phyloP scores from a whole-genome alignment of 1,140 invertebrate species.

The Pogonognathellus flavescens region DNA sequence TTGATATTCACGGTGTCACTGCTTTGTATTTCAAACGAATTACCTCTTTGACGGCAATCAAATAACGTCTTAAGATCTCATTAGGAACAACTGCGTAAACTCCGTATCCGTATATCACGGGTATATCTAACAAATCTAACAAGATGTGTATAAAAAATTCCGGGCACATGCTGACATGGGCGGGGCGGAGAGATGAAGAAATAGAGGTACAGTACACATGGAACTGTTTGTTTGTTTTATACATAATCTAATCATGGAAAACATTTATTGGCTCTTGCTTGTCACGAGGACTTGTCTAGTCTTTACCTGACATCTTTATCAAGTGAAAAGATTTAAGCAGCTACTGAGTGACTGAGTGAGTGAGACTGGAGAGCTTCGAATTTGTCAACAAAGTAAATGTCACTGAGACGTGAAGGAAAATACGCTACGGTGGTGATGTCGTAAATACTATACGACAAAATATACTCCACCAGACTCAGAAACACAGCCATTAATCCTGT shows the following conservation, averaged over 20 bases:
- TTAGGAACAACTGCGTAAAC: no score
- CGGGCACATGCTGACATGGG: no score
- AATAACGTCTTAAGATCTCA: background rate
- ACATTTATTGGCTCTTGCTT: conserved; percentile 42
- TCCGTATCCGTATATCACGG: no score
- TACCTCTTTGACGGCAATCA: background rate
- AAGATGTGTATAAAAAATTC: no score
- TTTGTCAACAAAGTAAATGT: conserved; percentile 49
- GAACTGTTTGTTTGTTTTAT: background rate
- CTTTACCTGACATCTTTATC: conserved; percentile 26
- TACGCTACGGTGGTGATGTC: background rate
- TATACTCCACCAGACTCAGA: no score
- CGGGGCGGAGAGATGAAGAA: no score
- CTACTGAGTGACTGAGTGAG: conserved; percentile 22
- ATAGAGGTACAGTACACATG: no score
- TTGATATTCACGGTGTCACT: background rate
- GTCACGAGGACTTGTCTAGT: background rate
- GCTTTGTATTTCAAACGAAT: background rate
- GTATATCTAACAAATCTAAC: no score
- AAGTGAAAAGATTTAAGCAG: background rate
- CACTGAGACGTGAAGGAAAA: conserved; percentile 3
- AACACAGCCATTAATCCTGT: no score
- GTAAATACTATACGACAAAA: no score
- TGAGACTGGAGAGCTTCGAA: conserved; percentile 24
- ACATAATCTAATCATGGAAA: conserved; percentile 20